Evolutionary conservation across 2,888 invertebrate species (phyloP).

Genomic region (Erebia aethiops): DNA sequence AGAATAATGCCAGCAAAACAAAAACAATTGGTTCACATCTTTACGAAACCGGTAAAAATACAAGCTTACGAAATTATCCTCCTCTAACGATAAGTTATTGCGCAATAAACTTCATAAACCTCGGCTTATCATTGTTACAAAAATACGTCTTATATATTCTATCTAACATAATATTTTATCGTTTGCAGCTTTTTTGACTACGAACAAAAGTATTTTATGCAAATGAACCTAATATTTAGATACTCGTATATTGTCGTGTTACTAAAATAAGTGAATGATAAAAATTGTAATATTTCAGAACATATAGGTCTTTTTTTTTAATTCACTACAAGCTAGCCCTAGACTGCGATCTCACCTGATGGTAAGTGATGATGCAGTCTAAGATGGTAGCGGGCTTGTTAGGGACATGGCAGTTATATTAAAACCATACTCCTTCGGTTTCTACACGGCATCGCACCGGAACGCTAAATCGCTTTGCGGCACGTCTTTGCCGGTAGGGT

Average conservation of each 20-base stretch:
- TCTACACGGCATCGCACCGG: too few relatives aligned
- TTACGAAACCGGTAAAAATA: background rate
- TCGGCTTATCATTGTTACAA: constrained; percentile 16
- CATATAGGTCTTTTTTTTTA: too few relatives aligned
- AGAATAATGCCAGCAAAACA: background rate
- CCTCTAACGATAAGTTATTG: constrained; percentile 7
- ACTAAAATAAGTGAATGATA: background rate
- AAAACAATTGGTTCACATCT: constrained; percentile 2
- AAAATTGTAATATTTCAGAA: background rate
- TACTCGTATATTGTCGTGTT: background rate
- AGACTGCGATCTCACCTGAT: too few relatives aligned
- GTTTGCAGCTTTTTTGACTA: constrained; percentile 13
- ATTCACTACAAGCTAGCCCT: too few relatives aligned
- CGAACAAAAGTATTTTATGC: constrained; percentile 3
- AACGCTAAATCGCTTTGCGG: too few relatives aligned
- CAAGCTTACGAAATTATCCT: constrained; percentile 13
- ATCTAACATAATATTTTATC: constrained; percentile 8
- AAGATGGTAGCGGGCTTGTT: too few relatives aligned
- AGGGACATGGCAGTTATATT: too few relatives aligned
- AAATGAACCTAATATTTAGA: background rate
- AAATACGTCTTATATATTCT: background rate
- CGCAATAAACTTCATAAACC: constrained; percentile 11
- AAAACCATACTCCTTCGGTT: too few relatives aligned
- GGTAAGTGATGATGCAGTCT: too few relatives aligned
- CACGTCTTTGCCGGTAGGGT: too few relatives aligned